Conservation (phyloP, 2,888 invertebrate genomes). For the Amiota communis region DNA sequence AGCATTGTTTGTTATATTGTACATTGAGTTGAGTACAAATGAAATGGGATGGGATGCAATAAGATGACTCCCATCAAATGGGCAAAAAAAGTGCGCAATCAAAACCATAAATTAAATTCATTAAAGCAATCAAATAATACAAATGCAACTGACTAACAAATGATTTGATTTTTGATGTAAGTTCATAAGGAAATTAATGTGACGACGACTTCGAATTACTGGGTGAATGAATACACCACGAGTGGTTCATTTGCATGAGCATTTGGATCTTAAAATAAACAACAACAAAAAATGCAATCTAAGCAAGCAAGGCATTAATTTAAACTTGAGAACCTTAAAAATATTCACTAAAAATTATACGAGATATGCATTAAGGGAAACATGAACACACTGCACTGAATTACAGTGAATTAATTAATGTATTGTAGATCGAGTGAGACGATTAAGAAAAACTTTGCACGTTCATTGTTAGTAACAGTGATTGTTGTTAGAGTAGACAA, state of each 20-base stretch:
- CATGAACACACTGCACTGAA: not conserved
- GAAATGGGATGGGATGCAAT: not conserved
- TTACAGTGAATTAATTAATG: constrained; percentile 4
- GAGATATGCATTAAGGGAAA: not conserved
- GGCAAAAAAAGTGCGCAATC: constrained; percentile 11
- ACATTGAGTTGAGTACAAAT: not conserved
- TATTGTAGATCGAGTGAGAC: constrained; percentile 13
- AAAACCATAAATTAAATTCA: constrained; percentile 29
- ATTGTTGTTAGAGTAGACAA: not conserved
- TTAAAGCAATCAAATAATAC: constrained; percentile 12
- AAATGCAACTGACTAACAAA: constrained; percentile 4
- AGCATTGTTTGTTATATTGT: too few species aligned
- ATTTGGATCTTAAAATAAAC: not conserved
- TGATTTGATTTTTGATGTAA: not conserved
- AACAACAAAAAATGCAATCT: not conserved
- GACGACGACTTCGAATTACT: not conserved
- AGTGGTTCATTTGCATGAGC: constrained; percentile 3
- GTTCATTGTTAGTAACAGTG: not conserved
- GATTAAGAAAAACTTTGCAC: constrained; percentile 1
- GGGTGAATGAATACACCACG: constrained; percentile 3
- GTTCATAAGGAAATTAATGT: too few species aligned
- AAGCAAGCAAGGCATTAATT: constrained; percentile 13
- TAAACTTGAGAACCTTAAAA: constrained; percentile 10
- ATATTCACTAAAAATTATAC: not conserved
- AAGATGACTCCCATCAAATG: not conserved